Evolutionary conservation across 1,140 invertebrate species (phyloP).

Genomic region (Manduca sexta): DNA sequence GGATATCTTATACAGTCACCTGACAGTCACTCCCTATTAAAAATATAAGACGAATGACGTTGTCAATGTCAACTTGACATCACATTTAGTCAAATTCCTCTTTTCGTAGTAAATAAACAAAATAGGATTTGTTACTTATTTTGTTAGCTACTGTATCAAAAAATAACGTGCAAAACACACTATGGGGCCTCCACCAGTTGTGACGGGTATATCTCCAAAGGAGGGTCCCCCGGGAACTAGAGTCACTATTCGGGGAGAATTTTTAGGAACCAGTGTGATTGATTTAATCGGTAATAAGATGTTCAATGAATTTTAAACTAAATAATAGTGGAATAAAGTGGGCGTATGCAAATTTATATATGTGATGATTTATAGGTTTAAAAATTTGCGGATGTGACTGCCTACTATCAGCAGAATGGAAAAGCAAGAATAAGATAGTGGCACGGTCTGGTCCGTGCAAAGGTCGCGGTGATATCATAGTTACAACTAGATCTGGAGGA

Average conservation of each 20-base stretch:
- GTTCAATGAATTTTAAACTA: neutral
- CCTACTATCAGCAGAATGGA: slow-evolving; percentile 97
- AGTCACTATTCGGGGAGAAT: slow-evolving; percentile 96
- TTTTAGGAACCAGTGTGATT: slow-evolving; percentile 87
- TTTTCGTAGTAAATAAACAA: too few species aligned
- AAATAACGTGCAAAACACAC: neutral
- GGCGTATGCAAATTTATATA: slow-evolving; percentile 8
- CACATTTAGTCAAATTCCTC: too few species aligned
- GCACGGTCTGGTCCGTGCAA: slow-evolving; percentile 95
- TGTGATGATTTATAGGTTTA: slow-evolving; percentile 77
- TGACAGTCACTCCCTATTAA: too few species aligned
- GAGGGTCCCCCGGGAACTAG: slow-evolving; percentile 97
- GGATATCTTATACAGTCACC: too few species aligned
- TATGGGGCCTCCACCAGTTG: slow-evolving; percentile 88
- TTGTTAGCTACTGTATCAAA: too few species aligned
- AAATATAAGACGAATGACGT: too few species aligned
- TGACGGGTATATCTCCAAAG: slow-evolving; percentile 98
- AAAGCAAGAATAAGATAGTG: slow-evolving; percentile 97
- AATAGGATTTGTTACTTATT: too few species aligned
- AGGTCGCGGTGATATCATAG: slow-evolving; percentile 96
- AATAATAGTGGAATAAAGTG: too few species aligned
- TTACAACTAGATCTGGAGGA: slow-evolving; percentile 92
- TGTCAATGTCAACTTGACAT: too few species aligned
- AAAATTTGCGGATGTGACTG: slow-evolving; percentile 97
- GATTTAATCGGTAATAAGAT: slow-evolving; percentile 87